These are phyloP conservation scores for Leontocebus nigricollis DNA, from an alignment of 2,797 vertebrate genomes.

Conservation along the genomic window DNA sequence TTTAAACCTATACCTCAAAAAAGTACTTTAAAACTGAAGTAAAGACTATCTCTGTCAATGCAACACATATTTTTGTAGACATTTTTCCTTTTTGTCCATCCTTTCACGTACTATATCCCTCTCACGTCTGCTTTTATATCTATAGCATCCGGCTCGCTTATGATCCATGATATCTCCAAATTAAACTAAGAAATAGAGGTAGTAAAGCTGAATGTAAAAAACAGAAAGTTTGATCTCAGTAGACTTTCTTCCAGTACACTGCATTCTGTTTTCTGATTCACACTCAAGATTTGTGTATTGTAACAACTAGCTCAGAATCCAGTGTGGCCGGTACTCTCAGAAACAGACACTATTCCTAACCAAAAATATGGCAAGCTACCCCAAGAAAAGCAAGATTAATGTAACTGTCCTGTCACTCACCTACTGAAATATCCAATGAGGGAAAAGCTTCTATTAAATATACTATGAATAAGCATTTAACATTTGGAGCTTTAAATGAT, in stretches of 20 bases:
- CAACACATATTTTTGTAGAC: background rate
- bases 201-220: background rate
- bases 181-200: background rate
- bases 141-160: background rate
- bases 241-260: background rate
- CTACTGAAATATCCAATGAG: slow-evolving; percentile 12
- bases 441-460: slow-evolving; percentile 44
- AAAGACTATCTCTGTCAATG: background rate
- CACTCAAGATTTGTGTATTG: background rate
- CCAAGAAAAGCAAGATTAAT: background rate
- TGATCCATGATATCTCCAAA: background rate
- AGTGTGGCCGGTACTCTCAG: background rate
- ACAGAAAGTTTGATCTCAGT: background rate
- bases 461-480: slow-evolving; percentile 48
- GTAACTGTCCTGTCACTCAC: background rate
- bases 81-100: background rate
- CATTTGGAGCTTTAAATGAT: slow-evolving; percentile 22
- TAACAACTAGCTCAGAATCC: background rate
- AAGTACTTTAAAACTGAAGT: background rate
- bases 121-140: background rate
- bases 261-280: background rate
- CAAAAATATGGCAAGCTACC: background rate
- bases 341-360: background rate
- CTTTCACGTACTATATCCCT: background rate
- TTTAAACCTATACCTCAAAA: background rate